Conservation (phyloP, 2,113 vertebrate genomes). For the Elaphurus davidianus region DNA sequence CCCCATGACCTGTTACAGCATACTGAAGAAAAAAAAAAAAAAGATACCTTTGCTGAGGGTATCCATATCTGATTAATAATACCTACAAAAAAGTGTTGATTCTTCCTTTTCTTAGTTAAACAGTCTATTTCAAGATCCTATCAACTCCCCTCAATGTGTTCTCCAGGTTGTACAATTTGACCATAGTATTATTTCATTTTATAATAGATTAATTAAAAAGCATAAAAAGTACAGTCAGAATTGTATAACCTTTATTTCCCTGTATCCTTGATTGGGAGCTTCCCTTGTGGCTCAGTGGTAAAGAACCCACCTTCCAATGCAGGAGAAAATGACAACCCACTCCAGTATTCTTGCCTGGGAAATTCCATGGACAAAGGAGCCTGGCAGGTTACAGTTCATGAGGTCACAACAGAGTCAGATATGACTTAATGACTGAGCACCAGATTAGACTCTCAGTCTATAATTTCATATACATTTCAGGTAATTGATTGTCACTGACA, state of each 20-base stretch:
- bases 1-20: neutral
- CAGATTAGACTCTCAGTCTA: neutral
- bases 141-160: neutral
- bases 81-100: neutral
- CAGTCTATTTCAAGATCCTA: neutral
- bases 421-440: neutral
- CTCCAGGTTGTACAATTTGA: neutral
- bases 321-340: neutral
- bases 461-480: neutral
- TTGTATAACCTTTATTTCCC: neutral
- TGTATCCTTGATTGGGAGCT: neutral
- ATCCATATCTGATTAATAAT: neutral
- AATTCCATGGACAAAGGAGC: neutral
- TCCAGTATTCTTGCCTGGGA: neutral
- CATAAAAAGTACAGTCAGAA: neutral
- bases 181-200: neutral
- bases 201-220: neutral
- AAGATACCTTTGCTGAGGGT: neutral
- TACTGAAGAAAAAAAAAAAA: too few relatives aligned
- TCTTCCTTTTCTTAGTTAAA: neutral
- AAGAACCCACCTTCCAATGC: neutral
- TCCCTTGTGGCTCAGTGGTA: neutral
- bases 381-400: neutral
- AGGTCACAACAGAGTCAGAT: neutral
- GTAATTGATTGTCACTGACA: neutral